Percentiles rank a stretch among this genome's conserved stretches.
Conservation (phyloP, 2,888 invertebrate genomes). For the Synergus laeviventris region DNA sequence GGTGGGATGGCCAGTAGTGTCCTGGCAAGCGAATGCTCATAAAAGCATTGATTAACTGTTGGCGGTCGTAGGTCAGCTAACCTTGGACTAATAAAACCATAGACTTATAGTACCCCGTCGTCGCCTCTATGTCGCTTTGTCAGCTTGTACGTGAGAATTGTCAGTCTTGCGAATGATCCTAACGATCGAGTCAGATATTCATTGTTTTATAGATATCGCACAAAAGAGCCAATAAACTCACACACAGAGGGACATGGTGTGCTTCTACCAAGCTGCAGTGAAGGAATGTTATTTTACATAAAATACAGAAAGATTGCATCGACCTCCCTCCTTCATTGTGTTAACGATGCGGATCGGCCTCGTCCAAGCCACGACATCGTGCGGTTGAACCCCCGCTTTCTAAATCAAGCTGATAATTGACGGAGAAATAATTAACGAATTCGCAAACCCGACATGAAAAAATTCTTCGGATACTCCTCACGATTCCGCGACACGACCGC, state of each 20-base stretch:
- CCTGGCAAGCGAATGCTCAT: constrained; percentile 67
- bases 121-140: constrained; percentile 58
- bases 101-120: constrained; percentile 62
- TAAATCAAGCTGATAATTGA: constrained; percentile 28
- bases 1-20: constrained; percentile 47
- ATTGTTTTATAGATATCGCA: background rate
- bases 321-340: background rate
- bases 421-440: constrained; percentile 33
- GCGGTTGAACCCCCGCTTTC: constrained; percentile 11
- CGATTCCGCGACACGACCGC: background rate
- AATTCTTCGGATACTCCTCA: constrained; percentile 34
- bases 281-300: background rate
- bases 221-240: too few species aligned
- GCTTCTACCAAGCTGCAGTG: background rate
- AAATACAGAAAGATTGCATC: background rate
- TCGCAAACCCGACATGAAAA: constrained; percentile 8
- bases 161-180: constrained; percentile 14
- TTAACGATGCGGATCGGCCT: background rate
- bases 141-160: constrained; percentile 42
- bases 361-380: constrained; percentile 25
- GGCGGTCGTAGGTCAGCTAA: constrained; percentile 67
- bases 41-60: constrained; percentile 74
- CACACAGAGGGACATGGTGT: background rate
- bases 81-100: constrained; percentile 65
- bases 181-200: background rate